Percentiles rank a stretch among this genome's conserved stretches.
Conservation (phyloP, 2,797 vertebrate species). For the Siniperca obscura region DNA sequence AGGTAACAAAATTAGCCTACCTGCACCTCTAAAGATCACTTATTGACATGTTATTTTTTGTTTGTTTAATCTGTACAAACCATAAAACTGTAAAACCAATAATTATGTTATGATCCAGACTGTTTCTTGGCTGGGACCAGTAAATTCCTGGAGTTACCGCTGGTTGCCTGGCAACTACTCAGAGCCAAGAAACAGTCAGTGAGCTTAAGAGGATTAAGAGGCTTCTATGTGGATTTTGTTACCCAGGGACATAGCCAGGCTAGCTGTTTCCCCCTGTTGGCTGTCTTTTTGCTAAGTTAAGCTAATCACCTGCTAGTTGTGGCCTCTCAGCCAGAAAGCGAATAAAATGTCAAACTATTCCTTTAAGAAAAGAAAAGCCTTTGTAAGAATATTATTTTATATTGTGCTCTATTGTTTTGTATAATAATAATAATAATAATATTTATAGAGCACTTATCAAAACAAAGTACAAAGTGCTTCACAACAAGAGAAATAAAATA, state of each 20-base stretch:
- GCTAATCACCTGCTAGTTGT: not conserved
- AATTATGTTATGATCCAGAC: not conserved
- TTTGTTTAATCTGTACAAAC: not conserved
- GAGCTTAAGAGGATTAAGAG: not conserved
- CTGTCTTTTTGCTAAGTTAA: not conserved
- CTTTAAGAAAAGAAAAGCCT: conserved; percentile 14
- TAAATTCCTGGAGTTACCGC: not conserved
- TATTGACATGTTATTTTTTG: not conserved
- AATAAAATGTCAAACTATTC: not conserved
- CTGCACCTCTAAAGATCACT: not conserved
- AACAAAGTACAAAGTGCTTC: too few species aligned
- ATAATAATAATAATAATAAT: not conserved
- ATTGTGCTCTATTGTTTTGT: not conserved
- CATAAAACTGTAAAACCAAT: not conserved
- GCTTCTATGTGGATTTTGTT: not conserved
- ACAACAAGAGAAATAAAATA: too few species aligned
- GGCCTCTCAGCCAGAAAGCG: not conserved
- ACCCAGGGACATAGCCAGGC: not conserved
- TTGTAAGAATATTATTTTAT: not conserved
- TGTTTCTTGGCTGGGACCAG: not conserved
- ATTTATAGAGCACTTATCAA: too few species aligned
- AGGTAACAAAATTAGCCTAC: not conserved
- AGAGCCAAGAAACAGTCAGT: not conserved
- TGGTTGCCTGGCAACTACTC: not conserved
- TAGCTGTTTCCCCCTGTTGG: not conserved